phyloP scores from a whole-genome alignment of 2,113 vertebrate genomes.

The Nycticryphes semicollaris region DNA sequence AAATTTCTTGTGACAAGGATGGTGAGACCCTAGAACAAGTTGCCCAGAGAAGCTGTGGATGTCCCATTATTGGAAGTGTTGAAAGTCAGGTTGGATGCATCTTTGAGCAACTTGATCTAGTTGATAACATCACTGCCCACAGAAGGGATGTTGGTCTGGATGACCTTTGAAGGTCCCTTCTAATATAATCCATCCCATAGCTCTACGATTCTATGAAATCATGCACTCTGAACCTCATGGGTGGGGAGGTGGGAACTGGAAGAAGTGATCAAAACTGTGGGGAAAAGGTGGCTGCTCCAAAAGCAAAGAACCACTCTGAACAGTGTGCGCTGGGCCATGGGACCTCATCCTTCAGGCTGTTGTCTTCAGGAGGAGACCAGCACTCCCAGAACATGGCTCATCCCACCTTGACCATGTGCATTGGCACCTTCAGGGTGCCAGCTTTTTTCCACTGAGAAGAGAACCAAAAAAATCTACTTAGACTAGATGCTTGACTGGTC shows the following conservation, averaged over 20 bases:
- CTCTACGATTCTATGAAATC: background rate
- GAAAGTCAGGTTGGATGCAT: background rate
- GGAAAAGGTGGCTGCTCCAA: background rate
- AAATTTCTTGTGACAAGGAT: background rate
- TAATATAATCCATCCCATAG: background rate
- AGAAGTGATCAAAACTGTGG: background rate
- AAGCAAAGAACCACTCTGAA: background rate
- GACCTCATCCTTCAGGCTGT: background rate
- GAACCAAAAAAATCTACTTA: background rate
- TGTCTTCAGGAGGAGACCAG: background rate
- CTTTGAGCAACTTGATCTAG: background rate
- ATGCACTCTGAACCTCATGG: background rate
- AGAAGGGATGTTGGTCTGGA: background rate
- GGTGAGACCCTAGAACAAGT: background rate
- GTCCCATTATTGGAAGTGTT: background rate
- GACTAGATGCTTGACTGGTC: background rate
- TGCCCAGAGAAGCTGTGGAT: background rate
- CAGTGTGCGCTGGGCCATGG: accelerated
- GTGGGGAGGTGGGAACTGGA: background rate
- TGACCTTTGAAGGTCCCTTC: background rate
- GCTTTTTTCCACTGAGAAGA: background rate
- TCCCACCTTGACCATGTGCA: background rate
- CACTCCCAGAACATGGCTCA: accelerated
- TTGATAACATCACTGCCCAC: background rate
- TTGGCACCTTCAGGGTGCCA: background rate